Base-by-base conservation (phyloP, 2,113 vertebrate species). In the Lepus europaeus region DNA sequence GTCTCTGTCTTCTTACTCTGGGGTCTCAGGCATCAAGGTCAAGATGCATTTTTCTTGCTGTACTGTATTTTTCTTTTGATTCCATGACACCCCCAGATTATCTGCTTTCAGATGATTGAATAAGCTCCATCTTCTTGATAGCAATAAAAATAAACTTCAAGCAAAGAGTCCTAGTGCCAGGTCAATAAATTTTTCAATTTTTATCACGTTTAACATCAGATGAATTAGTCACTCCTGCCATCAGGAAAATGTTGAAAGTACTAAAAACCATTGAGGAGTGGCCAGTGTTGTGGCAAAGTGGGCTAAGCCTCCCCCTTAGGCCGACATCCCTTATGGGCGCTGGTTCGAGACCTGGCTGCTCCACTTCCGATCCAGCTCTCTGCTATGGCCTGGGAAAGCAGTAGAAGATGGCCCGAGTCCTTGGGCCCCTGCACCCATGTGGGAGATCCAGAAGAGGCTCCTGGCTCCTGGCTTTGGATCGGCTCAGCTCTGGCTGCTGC, bases 71-170 rank as follows among this genome's bases (percentile, higher is more conserved):
- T 91, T 61, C 88, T 93, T 87, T 81, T 85, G 59, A 7, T 69
- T 88, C 68, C 20, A 74, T 6, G 20, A 79, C 7, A 4, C 27
- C 16, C n/a, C 53, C 70, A 64, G 39, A 80, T 70, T 63, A 82
- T 33, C 4, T 85, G 79, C 20, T 59, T 74, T 29, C n/a, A 45
- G 29, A 51, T 49, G 17, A 74, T 74, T 76, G 59, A 81, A 53
- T 49, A 68, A 91, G 14, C 17, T 33, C 33, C 53, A 56, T 66
- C 64, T 88, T 91, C 73, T 39, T 88, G 76, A 20, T 56, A 89
- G 72, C 86, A 78, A 82, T 63, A 88, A 66, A 92, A 90, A 76
- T 45, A 78, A 78, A 94, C 68, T 69, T 74, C 33, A 91, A 91
- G 53, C 20, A 87, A 33, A 73, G 2, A 68, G 27, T 72, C 61